A percentile compares a stretch with the other conserved stretches of the same genome.
These are phyloP conservation scores for Parazoanthus swiftii DNA, from an alignment of 92 coral and sea anemone genomes.

Conservation along the genomic window DNA sequence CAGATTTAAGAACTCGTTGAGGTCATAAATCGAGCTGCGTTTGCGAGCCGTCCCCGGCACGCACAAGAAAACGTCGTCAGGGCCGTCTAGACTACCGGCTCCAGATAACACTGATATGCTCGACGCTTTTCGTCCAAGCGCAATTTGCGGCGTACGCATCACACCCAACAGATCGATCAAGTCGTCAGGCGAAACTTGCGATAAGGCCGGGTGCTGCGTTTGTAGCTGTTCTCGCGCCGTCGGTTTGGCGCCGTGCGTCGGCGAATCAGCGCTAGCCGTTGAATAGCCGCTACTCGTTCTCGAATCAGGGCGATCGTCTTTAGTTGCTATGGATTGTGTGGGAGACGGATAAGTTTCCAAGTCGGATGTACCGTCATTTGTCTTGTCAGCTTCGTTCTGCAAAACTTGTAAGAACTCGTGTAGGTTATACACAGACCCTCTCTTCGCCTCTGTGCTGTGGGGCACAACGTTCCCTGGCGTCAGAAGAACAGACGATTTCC, in stretches of 20 bases:
- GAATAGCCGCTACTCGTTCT: conserved; percentile 25
- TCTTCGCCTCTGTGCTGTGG: conserved; percentile 8
- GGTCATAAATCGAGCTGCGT: conserved; percentile 70
- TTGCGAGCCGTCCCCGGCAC: conserved; percentile 58
- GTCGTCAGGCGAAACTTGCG: conserved; percentile 20
- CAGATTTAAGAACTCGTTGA: conserved; percentile 64
- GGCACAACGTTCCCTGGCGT: not conserved
- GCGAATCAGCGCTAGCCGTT: conserved; percentile 21
- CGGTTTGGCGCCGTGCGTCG: not conserved
- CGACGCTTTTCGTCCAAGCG: conserved; percentile 60
- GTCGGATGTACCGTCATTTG: not conserved
- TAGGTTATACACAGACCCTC: conserved; percentile 62
- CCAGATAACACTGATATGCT: conserved; percentile 54
- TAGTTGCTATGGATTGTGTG: conserved; percentile 9
- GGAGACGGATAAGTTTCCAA: not conserved
- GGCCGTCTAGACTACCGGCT: conserved; percentile 51
- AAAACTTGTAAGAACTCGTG: conserved; percentile 64
- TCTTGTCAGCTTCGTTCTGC: conserved; percentile 56
- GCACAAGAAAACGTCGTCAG: conserved; percentile 67
- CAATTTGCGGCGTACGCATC: conserved; percentile 31
- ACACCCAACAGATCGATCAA: conserved; percentile 3
- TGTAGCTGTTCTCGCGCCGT: conserved; percentile 20
- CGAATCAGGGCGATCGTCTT: conserved; percentile 40
- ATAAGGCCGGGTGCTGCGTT: conserved; percentile 14
- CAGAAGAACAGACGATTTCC: not conserved